phyloP scores from a whole-genome alignment of 2,113 vertebrate species.

The Dromas ardeola region DNA sequence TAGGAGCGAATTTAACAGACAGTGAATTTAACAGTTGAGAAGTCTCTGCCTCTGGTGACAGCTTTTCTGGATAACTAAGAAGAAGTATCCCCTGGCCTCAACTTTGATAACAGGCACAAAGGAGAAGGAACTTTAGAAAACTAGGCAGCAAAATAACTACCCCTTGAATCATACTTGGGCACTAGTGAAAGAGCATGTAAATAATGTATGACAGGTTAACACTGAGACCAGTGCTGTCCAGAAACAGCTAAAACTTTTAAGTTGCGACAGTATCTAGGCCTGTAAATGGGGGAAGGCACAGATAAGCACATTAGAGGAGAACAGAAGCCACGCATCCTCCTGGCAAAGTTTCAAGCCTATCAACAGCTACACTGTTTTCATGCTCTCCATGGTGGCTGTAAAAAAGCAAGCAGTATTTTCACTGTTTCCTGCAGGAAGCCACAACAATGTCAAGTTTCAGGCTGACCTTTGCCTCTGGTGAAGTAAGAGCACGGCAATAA shows the following conservation, averaged over 20 bases:
- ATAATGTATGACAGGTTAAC: background rate
- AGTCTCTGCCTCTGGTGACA: background rate
- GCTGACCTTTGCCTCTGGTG: background rate
- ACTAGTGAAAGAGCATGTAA: background rate
- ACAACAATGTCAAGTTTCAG: background rate
- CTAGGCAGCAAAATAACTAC: background rate
- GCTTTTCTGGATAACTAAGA: background rate
- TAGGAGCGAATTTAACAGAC: background rate
- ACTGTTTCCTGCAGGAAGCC: constrained; percentile 1
- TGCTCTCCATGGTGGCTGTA: background rate
- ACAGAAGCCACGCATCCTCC: background rate
- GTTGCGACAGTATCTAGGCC: background rate
- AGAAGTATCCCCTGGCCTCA: background rate
- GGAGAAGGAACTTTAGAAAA: background rate
- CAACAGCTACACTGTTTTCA: background rate
- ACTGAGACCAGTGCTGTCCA: background rate
- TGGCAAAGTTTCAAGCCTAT: background rate
- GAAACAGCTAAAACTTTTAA: background rate
- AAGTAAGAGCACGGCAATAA: background rate
- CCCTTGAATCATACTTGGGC: background rate
- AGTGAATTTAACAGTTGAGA: background rate
- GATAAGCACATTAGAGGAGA: background rate
- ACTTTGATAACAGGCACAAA: background rate
- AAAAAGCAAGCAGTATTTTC: background rate
- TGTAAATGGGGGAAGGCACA: background rate